A percentile compares a stretch with the other conserved stretches of the same genome.
phyloP scores from a whole-genome alignment of 2,113 vertebrate species.

The Puma concolor region DNA sequence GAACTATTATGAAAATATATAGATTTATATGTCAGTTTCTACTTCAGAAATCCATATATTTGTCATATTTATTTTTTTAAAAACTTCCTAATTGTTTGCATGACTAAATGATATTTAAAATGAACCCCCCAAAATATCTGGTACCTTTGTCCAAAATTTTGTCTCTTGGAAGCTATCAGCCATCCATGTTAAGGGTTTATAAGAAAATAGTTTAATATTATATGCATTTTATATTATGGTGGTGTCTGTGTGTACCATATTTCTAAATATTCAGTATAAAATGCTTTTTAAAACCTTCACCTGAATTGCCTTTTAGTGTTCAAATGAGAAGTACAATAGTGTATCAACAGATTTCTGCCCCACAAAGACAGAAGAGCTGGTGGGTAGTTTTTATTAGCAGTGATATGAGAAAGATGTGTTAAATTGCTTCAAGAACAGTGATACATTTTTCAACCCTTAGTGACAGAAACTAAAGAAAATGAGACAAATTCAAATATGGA shows the following conservation, averaged over 20 bases:
- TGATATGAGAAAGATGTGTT: neutral
- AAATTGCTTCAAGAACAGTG: neutral
- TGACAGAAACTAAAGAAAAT: constrained; percentile 42
- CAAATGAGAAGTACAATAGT: neutral
- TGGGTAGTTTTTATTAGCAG: neutral
- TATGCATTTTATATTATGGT: constrained; percentile 68
- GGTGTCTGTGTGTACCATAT: constrained; percentile 60
- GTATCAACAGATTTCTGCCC: neutral
- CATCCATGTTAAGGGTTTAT: constrained; percentile 57
- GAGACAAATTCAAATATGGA: neutral
- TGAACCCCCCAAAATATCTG: constrained; percentile 12
- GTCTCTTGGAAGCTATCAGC: constrained; percentile 36
- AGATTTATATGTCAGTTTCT: constrained; percentile 80
- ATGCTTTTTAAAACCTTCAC: constrained; percentile 67
- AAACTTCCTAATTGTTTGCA: constrained; percentile 45
- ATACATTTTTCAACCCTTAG: neutral
- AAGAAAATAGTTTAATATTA: constrained; percentile 57
- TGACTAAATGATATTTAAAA: constrained; percentile 68
- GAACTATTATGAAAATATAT: constrained; percentile 67
- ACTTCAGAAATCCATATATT: constrained; percentile 77
- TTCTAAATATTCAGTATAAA: constrained; percentile 77
- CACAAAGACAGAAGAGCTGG: neutral
- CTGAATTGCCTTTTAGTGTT: constrained; percentile 69
- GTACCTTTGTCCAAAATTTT: constrained; percentile 46
- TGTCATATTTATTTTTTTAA: constrained; percentile 80